Base-by-base conservation (phyloP, 1,140 invertebrate genomes). In the Hylaeus volcanicus region DNA sequence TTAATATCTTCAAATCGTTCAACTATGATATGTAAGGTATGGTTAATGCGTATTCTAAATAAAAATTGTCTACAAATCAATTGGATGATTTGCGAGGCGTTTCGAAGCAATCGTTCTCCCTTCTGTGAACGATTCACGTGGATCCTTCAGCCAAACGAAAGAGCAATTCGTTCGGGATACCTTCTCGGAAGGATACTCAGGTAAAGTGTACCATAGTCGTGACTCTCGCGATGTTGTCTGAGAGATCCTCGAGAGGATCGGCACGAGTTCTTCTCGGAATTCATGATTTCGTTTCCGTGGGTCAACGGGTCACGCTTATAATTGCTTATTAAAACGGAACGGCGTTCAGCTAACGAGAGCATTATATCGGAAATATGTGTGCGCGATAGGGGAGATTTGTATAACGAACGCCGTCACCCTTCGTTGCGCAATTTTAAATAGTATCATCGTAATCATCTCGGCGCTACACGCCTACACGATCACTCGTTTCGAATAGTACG, bases 261-360 rank as follows among this genome's bases (percentile, higher is more conserved):
- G 74, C 83, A 85, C 83, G 83, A 85, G 74, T 71, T 61, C 58
- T 79, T 79, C 81, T 78, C 53, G 65, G 81, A 74, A 74, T 79
- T 76, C 76, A 48, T 75, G 75, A 69, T 74, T 71, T 79, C 66
- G 55, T 82, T 74, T 79, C 70, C 53, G 9, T 37, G 68, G 83
- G 76, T 85, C 81, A 76, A 15, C 76, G 39, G 81, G 74, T 85
- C 72, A 11, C 5, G 3, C 45, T 72, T 80, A 85, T 85, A 85
- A 85, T 85, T 85, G 83, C 83, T 85, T 85, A 85, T 85, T 85
- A 85, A 83, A 85, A 66, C 69, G 11, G 69, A 51, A 71, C 69
- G 56, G 64, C 45, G 56, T 53, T 61, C 48, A 51, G 43, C 39
- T 82, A 82, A 71, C 74, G 68, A 82, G 68, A 15, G 12, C 51